Conservation (phyloP, 2,888 invertebrate species). For the Nephrotoma flavescens region DNA sequence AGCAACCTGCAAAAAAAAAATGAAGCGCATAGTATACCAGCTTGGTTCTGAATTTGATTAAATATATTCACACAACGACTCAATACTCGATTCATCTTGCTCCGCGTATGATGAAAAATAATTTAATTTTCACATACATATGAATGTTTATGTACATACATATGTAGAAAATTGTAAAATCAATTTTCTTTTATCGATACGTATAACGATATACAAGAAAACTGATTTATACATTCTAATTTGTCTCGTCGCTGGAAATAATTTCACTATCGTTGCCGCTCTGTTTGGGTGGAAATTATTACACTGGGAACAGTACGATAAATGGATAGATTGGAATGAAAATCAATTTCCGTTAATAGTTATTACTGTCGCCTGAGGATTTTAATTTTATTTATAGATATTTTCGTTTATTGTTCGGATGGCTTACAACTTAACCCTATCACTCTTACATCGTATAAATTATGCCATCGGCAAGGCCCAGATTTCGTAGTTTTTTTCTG, state of each 20-base stretch:
- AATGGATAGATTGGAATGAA: not conserved
- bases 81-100: not conserved
- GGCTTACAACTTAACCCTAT: not conserved
- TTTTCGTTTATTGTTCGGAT: not conserved
- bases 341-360: not conserved
- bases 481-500: not conserved
- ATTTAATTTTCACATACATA: not conserved
- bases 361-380: not conserved
- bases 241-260: not conserved
- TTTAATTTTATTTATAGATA: not conserved
- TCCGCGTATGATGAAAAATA: not conserved
- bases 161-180: not conserved
- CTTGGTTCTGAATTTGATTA: not conserved
- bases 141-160: not conserved
- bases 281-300: not conserved
- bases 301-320: not conserved
- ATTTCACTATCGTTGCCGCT: not conserved
- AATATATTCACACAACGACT: not conserved
- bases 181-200: not conserved
- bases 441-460: not conserved
- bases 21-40: not conserved
- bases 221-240: not conserved
- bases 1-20: not conserved
- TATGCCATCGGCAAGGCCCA: not conserved
- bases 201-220: not conserved